Conservation (phyloP, 1,140 invertebrate genomes). For the Aphaenogaster rudis region DNA sequence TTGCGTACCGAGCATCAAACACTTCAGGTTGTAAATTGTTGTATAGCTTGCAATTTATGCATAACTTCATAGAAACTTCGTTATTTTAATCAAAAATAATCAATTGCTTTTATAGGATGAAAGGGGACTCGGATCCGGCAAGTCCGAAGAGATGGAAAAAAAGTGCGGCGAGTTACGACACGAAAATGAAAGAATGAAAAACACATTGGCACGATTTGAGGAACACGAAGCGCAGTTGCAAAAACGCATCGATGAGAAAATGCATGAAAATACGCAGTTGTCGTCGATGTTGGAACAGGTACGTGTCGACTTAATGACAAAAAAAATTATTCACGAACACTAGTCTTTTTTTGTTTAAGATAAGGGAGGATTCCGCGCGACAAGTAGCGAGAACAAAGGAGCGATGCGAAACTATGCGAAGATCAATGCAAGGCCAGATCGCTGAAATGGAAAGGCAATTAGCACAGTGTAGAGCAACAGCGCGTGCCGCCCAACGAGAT, state of each 20-base stretch:
- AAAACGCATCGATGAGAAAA: conserved; percentile 83
- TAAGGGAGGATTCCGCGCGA: conserved; percentile 91
- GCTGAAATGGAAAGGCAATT: conserved; percentile 90
- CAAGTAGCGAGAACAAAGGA: conserved; percentile 91
- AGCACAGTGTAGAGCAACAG: conserved; percentile 88
- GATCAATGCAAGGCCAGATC: conserved; percentile 89
- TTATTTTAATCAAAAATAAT: conserved; percentile 24
- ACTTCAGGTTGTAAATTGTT: conserved; percentile 69
- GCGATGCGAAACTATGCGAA: conserved; percentile 89
- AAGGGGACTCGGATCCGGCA: conserved; percentile 82
- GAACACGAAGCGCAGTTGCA: conserved; percentile 80
- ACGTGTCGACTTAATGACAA: not conserved
- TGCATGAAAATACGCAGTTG: conserved; percentile 88
- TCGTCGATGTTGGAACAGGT: conserved; percentile 89
- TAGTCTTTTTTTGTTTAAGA: conserved; percentile 65
- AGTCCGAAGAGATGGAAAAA: conserved; percentile 86
- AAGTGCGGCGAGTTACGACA: conserved; percentile 85
- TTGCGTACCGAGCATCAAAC: conserved; percentile 78
- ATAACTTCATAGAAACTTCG: not conserved
- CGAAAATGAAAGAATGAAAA: conserved; percentile 87
- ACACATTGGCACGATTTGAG: conserved; percentile 82
- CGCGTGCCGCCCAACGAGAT: conserved; percentile 89
- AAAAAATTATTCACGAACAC: not conserved
- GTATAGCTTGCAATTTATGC: not conserved
- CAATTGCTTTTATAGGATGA: conserved; percentile 67